Evolutionary conservation across 2,797 vertebrate species (phyloP), one percentile per base, ranked within the genome.

Genomic region (Tachyglossus aculeatus): DNA sequence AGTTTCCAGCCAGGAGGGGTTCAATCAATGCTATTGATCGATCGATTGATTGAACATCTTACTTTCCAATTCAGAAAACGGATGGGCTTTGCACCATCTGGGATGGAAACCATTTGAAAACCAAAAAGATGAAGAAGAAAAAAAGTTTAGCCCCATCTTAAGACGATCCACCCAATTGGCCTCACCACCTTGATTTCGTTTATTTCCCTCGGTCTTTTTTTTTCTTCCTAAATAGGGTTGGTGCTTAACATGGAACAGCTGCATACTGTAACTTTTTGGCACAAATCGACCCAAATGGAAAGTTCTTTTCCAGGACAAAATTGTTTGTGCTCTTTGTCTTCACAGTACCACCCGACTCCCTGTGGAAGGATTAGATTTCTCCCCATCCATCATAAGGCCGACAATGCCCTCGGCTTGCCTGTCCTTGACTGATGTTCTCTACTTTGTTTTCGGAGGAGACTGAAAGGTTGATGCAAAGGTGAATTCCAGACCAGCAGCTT

Each of bases 361-460:
- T 88, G 78, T 88, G 80, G 81, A 85, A 91, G 92, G 93, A 93
- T 96, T 93, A 92, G 74, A 88, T 98, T 93, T 97, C 94, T 87
- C 75, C 77, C 91, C 92, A 97, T 97, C 93, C 95, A 96, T 98
- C 96, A 97, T 92, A 88, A 92, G 85, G 91, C 89, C 54, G 16
- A 87, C 86, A 86, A 85, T 90, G 90, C 87, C 84, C 89, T 92
- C 85, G 89, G 86, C 78, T 92, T 93, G 93, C 88, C 93, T 93
- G 91, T 94, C 94, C 93, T 91, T 93, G 93, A 94, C 94, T 94
- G 94, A 95, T 94, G 94, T 94, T 94, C 90, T 92, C 93, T 90
- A 88, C 91, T 93, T 94, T 96, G 93, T 95, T 95, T 90, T 90
- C 89, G 86, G 90, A 89, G 86, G 72, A 90, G 83, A 89, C 86